Evolutionary conservation across 1,140 invertebrate species (phyloP), one percentile per base, ranked within the genome.

Genomic region (Drosophila subobscura): DNA sequence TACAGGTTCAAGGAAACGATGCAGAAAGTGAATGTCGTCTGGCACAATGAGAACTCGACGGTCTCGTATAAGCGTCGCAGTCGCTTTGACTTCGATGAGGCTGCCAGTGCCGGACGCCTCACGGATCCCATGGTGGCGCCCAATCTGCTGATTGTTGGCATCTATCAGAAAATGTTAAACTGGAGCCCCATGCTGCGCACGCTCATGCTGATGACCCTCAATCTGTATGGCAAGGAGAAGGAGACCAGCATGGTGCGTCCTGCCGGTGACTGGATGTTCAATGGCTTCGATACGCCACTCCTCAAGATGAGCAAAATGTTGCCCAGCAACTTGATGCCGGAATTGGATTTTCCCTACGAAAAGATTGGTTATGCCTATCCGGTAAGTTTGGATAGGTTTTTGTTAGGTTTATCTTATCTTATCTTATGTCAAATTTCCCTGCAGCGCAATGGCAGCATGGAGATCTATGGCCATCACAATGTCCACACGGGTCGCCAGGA

Each of bases 331-430:
- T 51, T 90, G 12, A 20, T 88, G 5, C 81, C 71, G 4, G 72
- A 90, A 12, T 14, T 89, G 20, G 91, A 94, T 0, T 94, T 95
- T 3, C 93, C 93, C 0, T 94, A 94, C 46, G 95, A 96, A 80
- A 93, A 93, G 76, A 96, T 97, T 85, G 96, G 95, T 44, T 95
- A 96, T 92, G 96, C 96, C 90, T 97, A 96, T 92, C 93, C 93
- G 91, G 96, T 97, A 93, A 92, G 93, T 86, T 20, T 1, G 2
- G 2, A 10, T 23, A 4, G n/a, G 4, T 27, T 49, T 10, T 50
- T 6, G 10, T 4, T 14, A 7, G 5, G 10, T 14, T 23, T 14
- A 5, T 3, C 45, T 45, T 23, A 16, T 51, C 16, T 14, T 6
- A 92, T 95, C 16, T 16, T 6, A 7, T 29, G 5, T 22, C 10